These are phyloP conservation scores for Pachydiplax longipennis DNA, from an alignment of 2,888 invertebrate genomes.

Conservation along the genomic window DNA sequence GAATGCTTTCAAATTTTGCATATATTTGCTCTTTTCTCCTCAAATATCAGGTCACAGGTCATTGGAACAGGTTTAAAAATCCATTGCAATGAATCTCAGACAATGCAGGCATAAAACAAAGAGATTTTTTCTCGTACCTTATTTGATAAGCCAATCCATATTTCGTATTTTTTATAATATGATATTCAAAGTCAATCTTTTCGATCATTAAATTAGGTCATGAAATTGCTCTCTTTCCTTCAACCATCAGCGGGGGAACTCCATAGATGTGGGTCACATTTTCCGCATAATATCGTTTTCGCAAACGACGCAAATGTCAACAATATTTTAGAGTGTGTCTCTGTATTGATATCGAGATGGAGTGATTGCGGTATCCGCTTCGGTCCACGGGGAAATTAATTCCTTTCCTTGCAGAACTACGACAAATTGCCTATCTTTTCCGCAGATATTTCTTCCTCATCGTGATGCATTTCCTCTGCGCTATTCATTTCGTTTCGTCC, in stretches of 20 bases:
- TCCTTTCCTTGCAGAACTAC: neutral
- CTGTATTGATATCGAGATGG: neutral
- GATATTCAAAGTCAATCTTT: no score
- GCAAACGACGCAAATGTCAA: neutral
- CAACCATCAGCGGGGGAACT: neutral
- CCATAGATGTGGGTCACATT: neutral
- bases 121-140: no score
- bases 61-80: no score
- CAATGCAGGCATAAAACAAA: no score
- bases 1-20: no score
- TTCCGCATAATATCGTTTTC: neutral
- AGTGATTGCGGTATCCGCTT: neutral
- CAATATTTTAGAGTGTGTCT: neutral
- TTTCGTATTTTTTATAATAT: no score
- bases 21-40: no score
- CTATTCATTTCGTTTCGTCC: neutral
- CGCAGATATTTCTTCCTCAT: neutral
- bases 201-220: no score
- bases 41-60: no score
- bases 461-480: neutral
- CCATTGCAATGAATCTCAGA: no score
- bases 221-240: neutral
- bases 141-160: no score
- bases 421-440: neutral
- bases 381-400: neutral